These are phyloP conservation scores for Drosophila kepulauana DNA, from an alignment of 1,140 invertebrate genomes.

Conservation along the genomic window DNA sequence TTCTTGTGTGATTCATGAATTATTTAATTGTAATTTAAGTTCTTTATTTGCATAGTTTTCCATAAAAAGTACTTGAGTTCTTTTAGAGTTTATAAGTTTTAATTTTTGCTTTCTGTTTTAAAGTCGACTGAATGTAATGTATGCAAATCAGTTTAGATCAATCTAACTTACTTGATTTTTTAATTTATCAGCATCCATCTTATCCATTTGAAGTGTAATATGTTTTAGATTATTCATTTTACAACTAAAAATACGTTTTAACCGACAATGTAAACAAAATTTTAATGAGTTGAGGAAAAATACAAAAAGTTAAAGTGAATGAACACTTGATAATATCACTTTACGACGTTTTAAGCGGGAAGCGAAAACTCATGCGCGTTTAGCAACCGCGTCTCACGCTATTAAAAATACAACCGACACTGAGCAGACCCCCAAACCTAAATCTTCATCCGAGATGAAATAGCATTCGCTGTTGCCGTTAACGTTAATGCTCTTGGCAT, in stretches of 20 bases:
- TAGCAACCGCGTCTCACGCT: slow-evolving; percentile 64
- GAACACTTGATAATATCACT: slow-evolving; percentile 36
- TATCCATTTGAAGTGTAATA: slow-evolving; percentile 63
- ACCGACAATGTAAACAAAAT: slow-evolving; percentile 35
- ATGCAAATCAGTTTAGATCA: slow-evolving; percentile 7
- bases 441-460: slow-evolving; percentile 38
- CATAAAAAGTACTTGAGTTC: too few species aligned
- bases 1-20: background rate
- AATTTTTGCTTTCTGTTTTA: background rate
- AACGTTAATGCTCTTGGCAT: background rate
- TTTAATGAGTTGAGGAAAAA: slow-evolving; percentile 15
- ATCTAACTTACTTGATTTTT: slow-evolving; percentile 57
- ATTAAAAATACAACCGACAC: slow-evolving; percentile 66
- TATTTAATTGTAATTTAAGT: background rate
- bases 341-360: background rate
- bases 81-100: background rate
- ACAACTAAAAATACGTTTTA: slow-evolving; percentile 30
- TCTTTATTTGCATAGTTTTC: background rate
- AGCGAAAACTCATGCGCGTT: slow-evolving; percentile 55
- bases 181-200: slow-evolving; percentile 22
- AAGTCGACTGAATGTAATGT: background rate
- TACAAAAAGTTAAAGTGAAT: slow-evolving; percentile 12
- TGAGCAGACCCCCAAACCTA: slow-evolving; percentile 3
- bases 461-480: background rate
- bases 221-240: slow-evolving; percentile 66